Percentiles rank a stretch among this genome's conserved stretches.
Conservation (phyloP, 1,140 invertebrate genomes). For the Bathynomus jamesi region DNA sequence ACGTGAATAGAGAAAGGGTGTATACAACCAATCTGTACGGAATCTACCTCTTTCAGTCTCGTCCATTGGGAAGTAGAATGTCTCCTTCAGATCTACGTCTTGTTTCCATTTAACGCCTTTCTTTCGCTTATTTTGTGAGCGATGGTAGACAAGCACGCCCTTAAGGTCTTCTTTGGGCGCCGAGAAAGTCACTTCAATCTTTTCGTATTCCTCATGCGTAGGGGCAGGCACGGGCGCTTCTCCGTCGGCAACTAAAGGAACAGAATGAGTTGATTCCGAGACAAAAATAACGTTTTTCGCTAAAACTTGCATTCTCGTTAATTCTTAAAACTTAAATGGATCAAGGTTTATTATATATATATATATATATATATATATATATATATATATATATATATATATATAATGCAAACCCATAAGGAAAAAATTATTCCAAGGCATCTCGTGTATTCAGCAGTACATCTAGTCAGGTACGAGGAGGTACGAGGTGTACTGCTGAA, state of each 20-base stretch:
- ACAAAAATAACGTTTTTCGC: no score
- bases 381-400: slow-evolving; percentile 3
- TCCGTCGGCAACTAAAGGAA: no score
- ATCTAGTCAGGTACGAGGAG: no score
- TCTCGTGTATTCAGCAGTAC: no score
- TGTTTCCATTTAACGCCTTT: slow-evolving; percentile 73
- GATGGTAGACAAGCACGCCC: slow-evolving; percentile 58
- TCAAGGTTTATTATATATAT: not conserved
- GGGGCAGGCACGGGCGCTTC: slow-evolving; percentile 8
- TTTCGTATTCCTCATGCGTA: slow-evolving; percentile 19
- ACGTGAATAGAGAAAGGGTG: no score
- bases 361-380: slow-evolving; percentile 2
- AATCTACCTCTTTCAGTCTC: slow-evolving; percentile 79
- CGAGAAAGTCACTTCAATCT: slow-evolving; percentile 26
- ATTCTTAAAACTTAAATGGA: no score
- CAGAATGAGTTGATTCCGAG: no score
- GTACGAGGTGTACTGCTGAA: no score
- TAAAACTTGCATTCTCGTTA: no score
- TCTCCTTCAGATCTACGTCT: slow-evolving; percentile 66
- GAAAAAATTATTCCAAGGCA: no score
- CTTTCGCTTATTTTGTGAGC: slow-evolving; percentile 61
- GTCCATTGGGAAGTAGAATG: slow-evolving; percentile 84
- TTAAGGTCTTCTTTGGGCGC: not conserved
- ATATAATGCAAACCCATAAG: not conserved
- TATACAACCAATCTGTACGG: no score